A percentile compares a stretch with the other conserved stretches of the same genome.
Conservation (phyloP, 2,113 vertebrate species). For the Chroicocephalus ridibundus region DNA sequence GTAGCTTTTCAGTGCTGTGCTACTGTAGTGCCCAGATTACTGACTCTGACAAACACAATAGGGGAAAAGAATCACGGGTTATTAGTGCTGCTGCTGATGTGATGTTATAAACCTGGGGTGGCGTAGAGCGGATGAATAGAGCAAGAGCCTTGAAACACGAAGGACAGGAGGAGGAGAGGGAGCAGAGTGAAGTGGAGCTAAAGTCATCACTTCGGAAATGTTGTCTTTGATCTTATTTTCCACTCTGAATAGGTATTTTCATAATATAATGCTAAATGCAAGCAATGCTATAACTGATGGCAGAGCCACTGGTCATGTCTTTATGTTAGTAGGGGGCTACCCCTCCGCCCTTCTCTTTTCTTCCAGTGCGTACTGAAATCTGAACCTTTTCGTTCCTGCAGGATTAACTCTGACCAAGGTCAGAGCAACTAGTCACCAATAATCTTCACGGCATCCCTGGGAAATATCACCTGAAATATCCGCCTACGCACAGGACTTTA, state of each 20-base stretch:
- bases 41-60: constrained; percentile 46
- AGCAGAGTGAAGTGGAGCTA: constrained; percentile 27
- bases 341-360: not conserved
- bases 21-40: constrained; percentile 48
- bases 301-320: not conserved
- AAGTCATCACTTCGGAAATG: constrained; percentile 27
- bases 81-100: not conserved
- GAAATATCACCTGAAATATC: constrained; percentile 10
- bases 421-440: constrained; percentile 4
- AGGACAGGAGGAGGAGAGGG: constrained; percentile 47
- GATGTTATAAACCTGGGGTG: constrained; percentile 42
- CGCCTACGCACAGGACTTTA: not conserved
- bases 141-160: not conserved
- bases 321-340: not conserved
- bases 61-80: constrained; percentile 46
- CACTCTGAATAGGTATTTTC: constrained; percentile 55
- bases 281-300: not conserved
- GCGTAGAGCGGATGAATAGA: not conserved
- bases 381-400: constrained; percentile 41
- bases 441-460: not conserved
- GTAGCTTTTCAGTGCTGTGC: constrained; percentile 40
- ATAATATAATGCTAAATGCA: constrained; percentile 44
- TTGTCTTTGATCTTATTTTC: constrained; percentile 54
- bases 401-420: constrained; percentile 54
- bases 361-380: not conserved